Percentiles rank a stretch among this genome's conserved stretches.
phyloP scores from a whole-genome alignment of 2,113 vertebrate species.

The Procavia capensis region DNA sequence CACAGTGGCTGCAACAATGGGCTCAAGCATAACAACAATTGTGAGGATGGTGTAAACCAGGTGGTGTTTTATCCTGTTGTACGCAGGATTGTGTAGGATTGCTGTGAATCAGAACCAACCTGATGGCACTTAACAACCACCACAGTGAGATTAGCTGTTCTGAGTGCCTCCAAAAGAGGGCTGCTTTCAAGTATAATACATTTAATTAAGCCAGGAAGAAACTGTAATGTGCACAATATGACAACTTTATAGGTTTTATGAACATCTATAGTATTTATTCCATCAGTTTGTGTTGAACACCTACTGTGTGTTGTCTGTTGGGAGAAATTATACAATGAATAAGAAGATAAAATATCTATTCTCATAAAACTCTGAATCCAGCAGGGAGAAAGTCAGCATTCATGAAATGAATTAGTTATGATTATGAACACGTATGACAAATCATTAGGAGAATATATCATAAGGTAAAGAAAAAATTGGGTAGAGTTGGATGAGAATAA shows the following conservation, averaged over 20 bases:
- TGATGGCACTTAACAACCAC: too few relatives aligned
- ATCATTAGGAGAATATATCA: not conserved
- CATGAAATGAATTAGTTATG: not conserved
- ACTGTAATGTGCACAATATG: not conserved
- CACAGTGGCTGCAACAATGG: too few relatives aligned
- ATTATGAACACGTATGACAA: not conserved
- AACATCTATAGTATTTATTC: slow-evolving; percentile 1
- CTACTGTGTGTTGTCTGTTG: not conserved
- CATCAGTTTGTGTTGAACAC: not conserved
- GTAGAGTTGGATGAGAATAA: not conserved
- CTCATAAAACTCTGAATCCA: not conserved
- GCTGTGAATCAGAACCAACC: too few relatives aligned
- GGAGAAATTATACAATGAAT: not conserved
- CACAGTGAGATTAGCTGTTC: not conserved
- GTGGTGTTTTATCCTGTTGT: too few relatives aligned
- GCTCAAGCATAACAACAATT: too few relatives aligned
- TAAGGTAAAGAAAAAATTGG: not conserved
- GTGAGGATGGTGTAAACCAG: too few relatives aligned
- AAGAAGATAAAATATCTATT: not conserved
- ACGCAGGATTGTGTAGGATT: too few relatives aligned
- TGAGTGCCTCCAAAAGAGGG: not conserved
- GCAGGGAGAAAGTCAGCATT: not conserved
- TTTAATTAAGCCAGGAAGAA: slow-evolving; percentile 20
- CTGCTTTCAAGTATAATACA: not conserved
- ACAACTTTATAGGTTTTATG: not conserved